These are phyloP conservation scores for Chloromyia formosa DNA, from an alignment of 2,888 invertebrate species.

Conservation along the genomic window DNA sequence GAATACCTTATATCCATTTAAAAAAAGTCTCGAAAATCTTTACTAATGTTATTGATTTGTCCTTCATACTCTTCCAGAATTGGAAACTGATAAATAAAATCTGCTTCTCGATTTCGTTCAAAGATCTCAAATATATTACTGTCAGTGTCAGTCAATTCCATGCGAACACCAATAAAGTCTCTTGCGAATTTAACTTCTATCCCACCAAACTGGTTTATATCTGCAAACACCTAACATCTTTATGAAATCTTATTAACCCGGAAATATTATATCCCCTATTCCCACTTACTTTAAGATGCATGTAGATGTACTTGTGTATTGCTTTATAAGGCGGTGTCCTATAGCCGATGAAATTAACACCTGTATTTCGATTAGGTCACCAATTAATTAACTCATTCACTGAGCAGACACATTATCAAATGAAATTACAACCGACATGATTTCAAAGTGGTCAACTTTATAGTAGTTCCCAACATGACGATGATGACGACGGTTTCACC, in stretches of 20 bases:
- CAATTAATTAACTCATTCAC: slow-evolving; percentile 48
- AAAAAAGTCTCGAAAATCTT: no score
- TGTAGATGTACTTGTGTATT: neutral
- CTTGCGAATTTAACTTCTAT: no score
- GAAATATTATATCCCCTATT: neutral
- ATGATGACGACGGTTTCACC: slow-evolving; percentile 39
- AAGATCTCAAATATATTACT: no score
- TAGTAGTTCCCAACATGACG: slow-evolving; percentile 30
- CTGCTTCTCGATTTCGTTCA: no score
- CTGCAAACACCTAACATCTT: no score
- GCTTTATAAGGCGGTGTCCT: neutral
- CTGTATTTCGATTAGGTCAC: slow-evolving; percentile 45
- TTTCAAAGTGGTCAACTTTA: slow-evolving; percentile 42
- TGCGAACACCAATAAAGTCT: no score
- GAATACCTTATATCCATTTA: no score
- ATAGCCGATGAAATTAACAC: slow-evolving; percentile 33
- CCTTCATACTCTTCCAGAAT: no score
- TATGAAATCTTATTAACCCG: neutral
- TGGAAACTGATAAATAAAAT: no score
- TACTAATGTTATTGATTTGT: no score
- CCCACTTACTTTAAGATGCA: neutral
- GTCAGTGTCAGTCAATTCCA: no score
- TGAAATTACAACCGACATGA: slow-evolving; percentile 47
- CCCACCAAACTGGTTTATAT: no score
- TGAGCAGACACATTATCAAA: slow-evolving; percentile 48